phyloP scores from a whole-genome alignment of 2,888 invertebrate species.

The Scaptomyza flava region DNA sequence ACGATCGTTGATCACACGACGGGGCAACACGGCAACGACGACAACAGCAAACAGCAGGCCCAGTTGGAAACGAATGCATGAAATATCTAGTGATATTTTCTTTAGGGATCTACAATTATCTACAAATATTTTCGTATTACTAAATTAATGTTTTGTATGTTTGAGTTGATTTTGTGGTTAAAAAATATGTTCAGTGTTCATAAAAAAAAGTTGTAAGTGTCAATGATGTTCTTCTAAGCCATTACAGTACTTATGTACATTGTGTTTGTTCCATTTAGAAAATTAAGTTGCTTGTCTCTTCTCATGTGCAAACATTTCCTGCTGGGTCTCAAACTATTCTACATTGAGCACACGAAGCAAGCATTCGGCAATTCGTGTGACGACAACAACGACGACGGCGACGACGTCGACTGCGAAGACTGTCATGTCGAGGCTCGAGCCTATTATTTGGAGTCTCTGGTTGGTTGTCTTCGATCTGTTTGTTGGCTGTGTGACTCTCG shows the following conservation, averaged over 20 bases:
- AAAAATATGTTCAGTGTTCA: background rate
- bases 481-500: constrained; percentile 55
- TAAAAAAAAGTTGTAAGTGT: background rate
- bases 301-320: constrained; percentile 7
- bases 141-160: background rate
- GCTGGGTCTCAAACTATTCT: constrained; percentile 20
- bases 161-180: background rate
- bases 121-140: background rate
- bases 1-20: constrained; percentile 35
- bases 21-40: constrained; percentile 39
- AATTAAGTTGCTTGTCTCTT: background rate
- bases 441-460: constrained; percentile 55
- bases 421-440: constrained; percentile 53
- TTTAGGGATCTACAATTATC: background rate
- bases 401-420: constrained; percentile 22
- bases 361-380: constrained; percentile 32
- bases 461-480: constrained; percentile 57
- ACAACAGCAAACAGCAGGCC: constrained; percentile 31
- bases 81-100: constrained; percentile 13
- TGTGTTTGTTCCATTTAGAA: background rate
- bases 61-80: constrained; percentile 34
- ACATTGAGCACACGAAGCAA: constrained; percentile 35
- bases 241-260: background rate
- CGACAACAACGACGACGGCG: constrained; percentile 20
- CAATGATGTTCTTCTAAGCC: too few species aligned